These are phyloP conservation scores for Gastrophryne carolinensis DNA, from an alignment of 2,797 vertebrate genomes.

Conservation along the genomic window DNA sequence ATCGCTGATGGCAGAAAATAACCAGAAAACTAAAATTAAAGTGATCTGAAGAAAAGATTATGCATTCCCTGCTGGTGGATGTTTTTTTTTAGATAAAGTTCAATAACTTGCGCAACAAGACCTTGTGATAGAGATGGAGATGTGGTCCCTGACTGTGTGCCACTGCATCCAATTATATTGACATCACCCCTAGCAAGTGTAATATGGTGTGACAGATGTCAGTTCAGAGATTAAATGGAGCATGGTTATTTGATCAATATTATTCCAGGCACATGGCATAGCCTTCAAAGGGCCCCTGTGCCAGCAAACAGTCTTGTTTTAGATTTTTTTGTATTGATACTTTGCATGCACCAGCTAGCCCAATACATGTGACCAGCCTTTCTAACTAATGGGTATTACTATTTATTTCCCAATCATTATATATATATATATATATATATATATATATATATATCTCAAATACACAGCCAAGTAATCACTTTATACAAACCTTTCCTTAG, in stretches of 20 bases:
- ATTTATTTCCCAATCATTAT: too few species aligned
- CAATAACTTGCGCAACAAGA: neutral
- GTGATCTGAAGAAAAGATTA: conserved; percentile 2
- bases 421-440: too few species aligned
- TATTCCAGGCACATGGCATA: too few species aligned
- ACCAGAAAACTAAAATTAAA: neutral
- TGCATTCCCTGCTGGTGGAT: neutral
- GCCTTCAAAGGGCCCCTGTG: too few species aligned
- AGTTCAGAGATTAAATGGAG: conserved; percentile 42
- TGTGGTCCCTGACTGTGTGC: conserved; percentile 9
- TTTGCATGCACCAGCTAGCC: too few species aligned
- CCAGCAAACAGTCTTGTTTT: too few species aligned
- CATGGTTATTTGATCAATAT: conserved; percentile 44
- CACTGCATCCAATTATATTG: conserved; percentile 29
- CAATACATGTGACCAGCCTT: too few species aligned
- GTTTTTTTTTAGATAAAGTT: conserved; percentile 12
- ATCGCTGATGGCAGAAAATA: conserved; percentile 6
- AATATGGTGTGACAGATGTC: conserved; percentile 45
- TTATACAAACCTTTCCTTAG: too few species aligned
- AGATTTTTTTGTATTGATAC: too few species aligned
- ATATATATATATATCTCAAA: too few species aligned
- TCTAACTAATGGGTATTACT: too few species aligned
- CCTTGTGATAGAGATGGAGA: conserved; percentile 22
- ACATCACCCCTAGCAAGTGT: conserved; percentile 9
- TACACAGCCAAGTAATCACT: too few species aligned